Evolutionary conservation across 2,888 invertebrate genomes (phyloP).

Genomic region (Eristalis pertinax): DNA sequence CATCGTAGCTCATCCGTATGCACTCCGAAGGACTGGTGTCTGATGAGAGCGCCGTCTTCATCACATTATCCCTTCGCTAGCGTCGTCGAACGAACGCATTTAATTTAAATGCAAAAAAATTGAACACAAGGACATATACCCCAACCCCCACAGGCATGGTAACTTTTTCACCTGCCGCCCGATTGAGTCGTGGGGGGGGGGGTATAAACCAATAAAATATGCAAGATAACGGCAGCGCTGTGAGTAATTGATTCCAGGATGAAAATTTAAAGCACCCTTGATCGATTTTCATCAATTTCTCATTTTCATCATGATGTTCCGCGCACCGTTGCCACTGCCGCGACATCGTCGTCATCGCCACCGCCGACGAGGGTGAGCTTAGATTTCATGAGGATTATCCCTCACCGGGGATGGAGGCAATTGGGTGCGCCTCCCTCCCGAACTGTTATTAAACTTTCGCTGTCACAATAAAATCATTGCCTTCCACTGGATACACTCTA

Average conservation of each 20-base stretch:
- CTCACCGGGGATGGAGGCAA: neutral
- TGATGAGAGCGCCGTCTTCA: neutral
- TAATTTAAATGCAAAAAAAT: constrained; percentile 48
- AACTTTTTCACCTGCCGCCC: neutral
- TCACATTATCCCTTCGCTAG: constrained; percentile 19
- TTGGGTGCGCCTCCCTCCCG: neutral
- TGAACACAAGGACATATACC: neutral
- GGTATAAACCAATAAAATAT: constrained; percentile 57
- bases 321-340: neutral
- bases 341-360: too few relatives aligned
- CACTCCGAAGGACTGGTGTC: neutral
- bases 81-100: constrained; percentile 16
- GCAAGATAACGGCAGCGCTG: constrained; percentile 48
- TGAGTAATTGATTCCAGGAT: constrained; percentile 59
- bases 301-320: constrained; percentile 28
- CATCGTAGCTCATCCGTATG: neutral
- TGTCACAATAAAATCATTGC: constrained; percentile 47
- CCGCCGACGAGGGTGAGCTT: neutral
- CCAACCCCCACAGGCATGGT: neutral
- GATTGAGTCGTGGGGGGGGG: too few relatives aligned
- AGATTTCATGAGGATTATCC: constrained; percentile 6
- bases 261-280: constrained; percentile 34
- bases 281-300: constrained; percentile 63
- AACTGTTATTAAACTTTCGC: constrained; percentile 47
- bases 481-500: constrained; percentile 17